Evolutionary conservation across 2,113 vertebrate genomes (phyloP), one percentile per base, ranked within the genome.

Genomic region (Ciconia stormi): DNA sequence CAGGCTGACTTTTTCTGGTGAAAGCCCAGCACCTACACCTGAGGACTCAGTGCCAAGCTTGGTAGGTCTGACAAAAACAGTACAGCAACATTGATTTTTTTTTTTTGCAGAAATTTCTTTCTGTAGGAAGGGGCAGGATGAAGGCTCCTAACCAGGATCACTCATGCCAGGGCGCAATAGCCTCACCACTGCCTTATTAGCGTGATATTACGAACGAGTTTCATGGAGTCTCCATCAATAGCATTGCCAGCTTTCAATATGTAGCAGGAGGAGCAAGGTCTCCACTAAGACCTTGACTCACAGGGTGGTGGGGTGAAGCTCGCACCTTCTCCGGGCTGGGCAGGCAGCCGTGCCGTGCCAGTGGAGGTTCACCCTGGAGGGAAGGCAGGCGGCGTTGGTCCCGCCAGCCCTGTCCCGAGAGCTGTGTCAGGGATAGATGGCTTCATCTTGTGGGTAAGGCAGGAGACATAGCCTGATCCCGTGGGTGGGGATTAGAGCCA

Each of bases 21-120:
- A 46, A 71, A 89, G 52, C n/a, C n/a, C 63, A 89, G 76, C 56
- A 34, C 70, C 40, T 87, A 47, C 77, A 95, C 76, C 77, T 90
- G 87, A 82, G 71, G 34, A 40, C 34, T 87, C 47, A 10, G 29
- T 87, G 82, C 65, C 47, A 56, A 46, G 59, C 49, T 36, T 77
- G 42, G 36, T 53, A 62, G 65, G 22, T 56, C 38, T 90, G 71
- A 78, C 77, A 52, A 40, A 73, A 90, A 6, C 18, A 16, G 42
- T 36, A 62, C 11, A 56, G 59, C 72, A 79, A 34, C 8, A 26
- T 2, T 40, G 59, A 34, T 66, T 78, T 66, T 72, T 77, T 42
- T 17, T 66, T 72, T 77, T 42, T 17, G 3, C 53, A 25, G 87
- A 67, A 46, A 23, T 78, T 73, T 58, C 40, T 66, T 78, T 58